A percentile compares a stretch with the other conserved stretches of the same genome.
These are phyloP conservation scores for Serilophus lunatus DNA, from an alignment of 2,113 vertebrate genomes.

Conservation along the genomic window DNA sequence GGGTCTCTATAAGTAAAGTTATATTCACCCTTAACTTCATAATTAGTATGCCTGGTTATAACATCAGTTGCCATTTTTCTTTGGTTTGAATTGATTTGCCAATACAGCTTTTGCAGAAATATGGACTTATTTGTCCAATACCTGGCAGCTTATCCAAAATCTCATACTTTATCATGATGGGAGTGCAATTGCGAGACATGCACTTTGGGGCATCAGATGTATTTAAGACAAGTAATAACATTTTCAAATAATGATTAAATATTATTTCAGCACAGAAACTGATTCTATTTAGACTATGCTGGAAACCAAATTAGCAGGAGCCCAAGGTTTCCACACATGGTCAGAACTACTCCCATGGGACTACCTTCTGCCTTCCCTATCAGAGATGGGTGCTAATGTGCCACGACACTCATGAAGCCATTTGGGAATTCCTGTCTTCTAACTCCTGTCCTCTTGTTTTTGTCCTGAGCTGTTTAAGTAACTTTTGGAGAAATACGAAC, in stretches of 20 bases:
- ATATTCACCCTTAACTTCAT: neutral
- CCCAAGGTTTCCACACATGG: neutral
- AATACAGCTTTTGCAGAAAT: neutral
- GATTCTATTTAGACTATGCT: neutral
- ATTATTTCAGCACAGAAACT: neutral
- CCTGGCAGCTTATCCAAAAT: neutral
- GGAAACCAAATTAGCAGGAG: neutral
- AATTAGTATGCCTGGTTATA: neutral
- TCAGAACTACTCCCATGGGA: neutral
- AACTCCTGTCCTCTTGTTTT: neutral
- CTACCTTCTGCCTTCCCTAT: neutral
- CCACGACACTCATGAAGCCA: rapidly evolving
- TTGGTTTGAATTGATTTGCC: neutral
- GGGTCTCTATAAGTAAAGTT: neutral
- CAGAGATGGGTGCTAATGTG: neutral
- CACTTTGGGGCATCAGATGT: neutral
- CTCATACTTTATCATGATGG: neutral
- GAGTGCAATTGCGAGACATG: neutral
- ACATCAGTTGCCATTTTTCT: neutral
- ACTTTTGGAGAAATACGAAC: neutral
- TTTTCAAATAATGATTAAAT: neutral
- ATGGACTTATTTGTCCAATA: neutral
- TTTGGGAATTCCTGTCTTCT: neutral
- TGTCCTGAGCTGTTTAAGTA: neutral
- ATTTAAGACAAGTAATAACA: neutral